Conservation (phyloP, 1,140 invertebrate genomes). For the Dinothrombium tinctorium region DNA sequence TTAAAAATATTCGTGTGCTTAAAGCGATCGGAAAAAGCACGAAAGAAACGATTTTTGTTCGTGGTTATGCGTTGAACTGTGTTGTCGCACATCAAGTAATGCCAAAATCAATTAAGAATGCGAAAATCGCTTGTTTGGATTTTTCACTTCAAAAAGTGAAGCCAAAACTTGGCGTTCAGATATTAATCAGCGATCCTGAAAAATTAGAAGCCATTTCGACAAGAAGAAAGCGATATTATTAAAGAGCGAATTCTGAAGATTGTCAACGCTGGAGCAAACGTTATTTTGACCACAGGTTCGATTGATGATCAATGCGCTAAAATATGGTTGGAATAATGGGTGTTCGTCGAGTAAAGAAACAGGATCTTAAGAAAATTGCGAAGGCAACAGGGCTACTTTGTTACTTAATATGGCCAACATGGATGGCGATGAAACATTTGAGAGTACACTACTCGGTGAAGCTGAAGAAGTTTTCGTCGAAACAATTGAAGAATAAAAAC, state of each 20-base stretch:
- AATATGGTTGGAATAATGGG: slow-evolving; percentile 90
- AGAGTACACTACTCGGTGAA: slow-evolving; percentile 67
- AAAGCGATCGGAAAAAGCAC: slow-evolving; percentile 91
- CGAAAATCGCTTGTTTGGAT: slow-evolving; percentile 94
- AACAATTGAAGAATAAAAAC: too few relatives aligned
- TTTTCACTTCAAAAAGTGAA: slow-evolving; percentile 87
- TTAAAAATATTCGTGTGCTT: slow-evolving; percentile 89
- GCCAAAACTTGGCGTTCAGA: slow-evolving; percentile 95
- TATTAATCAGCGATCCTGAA: slow-evolving; percentile 77
- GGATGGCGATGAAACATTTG: slow-evolving; percentile 94
- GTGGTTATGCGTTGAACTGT: slow-evolving; percentile 95
- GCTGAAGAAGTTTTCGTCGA: slow-evolving; percentile 79
- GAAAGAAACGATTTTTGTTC: slow-evolving; percentile 66
- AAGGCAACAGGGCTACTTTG: slow-evolving; percentile 83
- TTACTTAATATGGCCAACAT: slow-evolving; percentile 83
- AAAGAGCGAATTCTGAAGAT: slow-evolving; percentile 96
- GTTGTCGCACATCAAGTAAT: slow-evolving; percentile 90
- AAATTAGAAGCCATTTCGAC: slow-evolving; percentile 83
- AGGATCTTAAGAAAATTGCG: slow-evolving; percentile 79
- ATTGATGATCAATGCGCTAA: slow-evolving; percentile 98
- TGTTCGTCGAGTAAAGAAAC: slow-evolving; percentile 82
- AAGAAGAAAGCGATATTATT: slow-evolving; percentile 84
- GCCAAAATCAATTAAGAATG: slow-evolving; percentile 67
- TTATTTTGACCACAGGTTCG: slow-evolving; percentile 78
- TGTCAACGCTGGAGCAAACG: slow-evolving; percentile 74